Evolutionary conservation across 2,888 invertebrate genomes (phyloP).

Genomic region (Eurytoma californica): DNA sequence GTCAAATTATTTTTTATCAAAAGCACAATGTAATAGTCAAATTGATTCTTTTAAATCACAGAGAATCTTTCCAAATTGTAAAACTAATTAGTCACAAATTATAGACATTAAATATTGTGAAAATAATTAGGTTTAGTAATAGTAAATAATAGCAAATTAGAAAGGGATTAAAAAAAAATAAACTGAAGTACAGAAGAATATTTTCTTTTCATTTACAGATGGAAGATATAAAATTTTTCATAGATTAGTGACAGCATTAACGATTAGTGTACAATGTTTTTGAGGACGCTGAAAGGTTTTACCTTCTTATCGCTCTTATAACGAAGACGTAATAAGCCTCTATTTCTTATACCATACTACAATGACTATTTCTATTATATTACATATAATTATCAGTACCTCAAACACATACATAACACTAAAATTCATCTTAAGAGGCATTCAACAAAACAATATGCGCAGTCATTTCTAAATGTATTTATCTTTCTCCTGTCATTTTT

Average conservation of each 20-base stretch:
- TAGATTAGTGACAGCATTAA: conserved; percentile 69
- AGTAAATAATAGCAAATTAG: not conserved
- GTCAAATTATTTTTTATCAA: too few species aligned
- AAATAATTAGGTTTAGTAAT: not conserved
- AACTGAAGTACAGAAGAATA: conserved; percentile 68
- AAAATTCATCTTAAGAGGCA: conserved; percentile 8
- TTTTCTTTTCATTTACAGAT: conserved; percentile 70
- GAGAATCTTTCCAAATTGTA: too few species aligned
- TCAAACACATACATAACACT: conserved; percentile 24
- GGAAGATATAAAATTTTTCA: conserved; percentile 70
- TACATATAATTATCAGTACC: conserved; percentile 22
- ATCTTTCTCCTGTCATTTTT: not conserved
- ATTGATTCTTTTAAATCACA: too few species aligned
- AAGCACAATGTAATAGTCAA: too few species aligned
- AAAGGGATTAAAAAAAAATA: conserved; percentile 31
- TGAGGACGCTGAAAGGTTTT: conserved; percentile 58
- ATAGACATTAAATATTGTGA: too few species aligned
- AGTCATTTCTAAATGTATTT: conserved; percentile 17
- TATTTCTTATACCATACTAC: conserved; percentile 1
- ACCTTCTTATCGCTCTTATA: conserved; percentile 36
- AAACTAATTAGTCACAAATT: too few species aligned
- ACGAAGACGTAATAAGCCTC: conserved; percentile 21
- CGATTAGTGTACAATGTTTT: conserved; percentile 64
- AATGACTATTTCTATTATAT: conserved; percentile 21
- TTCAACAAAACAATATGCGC: conserved; percentile 3